Percentiles rank a stretch among this genome's conserved stretches.
Evolutionary conservation across 2,113 vertebrate species (phyloP).

Genomic region (Aplodontia rufa): DNA sequence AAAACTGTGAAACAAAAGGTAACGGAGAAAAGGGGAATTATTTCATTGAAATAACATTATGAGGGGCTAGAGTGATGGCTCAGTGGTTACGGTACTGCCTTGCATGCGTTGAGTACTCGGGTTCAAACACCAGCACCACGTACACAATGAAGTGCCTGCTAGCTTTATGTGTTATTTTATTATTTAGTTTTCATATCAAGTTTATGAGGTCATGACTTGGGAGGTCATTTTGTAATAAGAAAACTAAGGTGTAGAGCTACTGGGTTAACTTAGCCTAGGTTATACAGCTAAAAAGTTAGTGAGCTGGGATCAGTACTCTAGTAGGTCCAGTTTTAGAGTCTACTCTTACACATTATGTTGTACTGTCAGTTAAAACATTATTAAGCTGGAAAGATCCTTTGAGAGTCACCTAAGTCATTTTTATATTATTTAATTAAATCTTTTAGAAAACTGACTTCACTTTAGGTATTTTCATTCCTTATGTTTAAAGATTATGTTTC

Average conservation of each 20-base stretch:
- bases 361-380: background rate
- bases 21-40: background rate
- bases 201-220: background rate
- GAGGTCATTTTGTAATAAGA: background rate
- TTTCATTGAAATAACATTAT: too few relatives aligned
- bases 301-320: background rate
- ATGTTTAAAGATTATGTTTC: background rate
- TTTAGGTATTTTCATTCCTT: conserved; percentile 35
- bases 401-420: background rate
- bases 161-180: background rate
- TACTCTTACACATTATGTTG: background rate
- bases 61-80: too few relatives aligned
- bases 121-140: too few relatives aligned
- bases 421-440: background rate
- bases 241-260: background rate
- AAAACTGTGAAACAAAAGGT: background rate
- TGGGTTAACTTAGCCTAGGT: background rate
- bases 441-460: background rate
- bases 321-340: background rate
- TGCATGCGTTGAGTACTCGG: too few relatives aligned
- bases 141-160: too few relatives aligned
- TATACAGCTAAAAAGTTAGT: background rate
- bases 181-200: background rate
- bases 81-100: too few relatives aligned
- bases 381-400: background rate